phyloP scores from a whole-genome alignment of 2,113 vertebrate genomes.

The Lepidothrix coronata region DNA sequence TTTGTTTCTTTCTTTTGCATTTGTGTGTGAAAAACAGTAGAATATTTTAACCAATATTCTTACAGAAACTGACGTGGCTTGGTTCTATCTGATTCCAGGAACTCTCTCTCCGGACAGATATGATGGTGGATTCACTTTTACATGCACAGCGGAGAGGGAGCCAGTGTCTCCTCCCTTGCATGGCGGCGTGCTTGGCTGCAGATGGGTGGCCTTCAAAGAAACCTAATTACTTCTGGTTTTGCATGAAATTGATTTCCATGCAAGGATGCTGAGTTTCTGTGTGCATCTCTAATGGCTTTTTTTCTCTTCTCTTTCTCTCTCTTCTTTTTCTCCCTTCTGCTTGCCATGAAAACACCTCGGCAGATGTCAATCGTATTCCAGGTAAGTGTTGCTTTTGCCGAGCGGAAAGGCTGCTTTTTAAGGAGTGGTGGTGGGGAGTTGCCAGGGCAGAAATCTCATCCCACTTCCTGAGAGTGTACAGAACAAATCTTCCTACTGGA shows the following conservation, averaged over 20 bases:
- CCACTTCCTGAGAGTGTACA: neutral
- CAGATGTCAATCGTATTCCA: slow-evolving; percentile 91
- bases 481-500: neutral
- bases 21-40: slow-evolving; percentile 53
- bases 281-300: slow-evolving; percentile 72
- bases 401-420: slow-evolving; percentile 6
- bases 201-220: slow-evolving; percentile 56
- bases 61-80: slow-evolving; percentile 70
- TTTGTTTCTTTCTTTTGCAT: slow-evolving; percentile 34
- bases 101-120: slow-evolving; percentile 73
- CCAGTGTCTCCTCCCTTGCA: slow-evolving; percentile 73
- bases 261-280: slow-evolving; percentile 68
- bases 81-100: slow-evolving; percentile 78
- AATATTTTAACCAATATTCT: slow-evolving; percentile 82
- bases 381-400: slow-evolving; percentile 83
- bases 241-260: slow-evolving; percentile 86
- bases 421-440: neutral
- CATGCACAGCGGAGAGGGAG: slow-evolving; percentile 79
- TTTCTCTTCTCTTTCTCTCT: slow-evolving; percentile 68
- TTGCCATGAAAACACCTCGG: slow-evolving; percentile 76
- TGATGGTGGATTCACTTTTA: slow-evolving; percentile 45
- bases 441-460: neutral
- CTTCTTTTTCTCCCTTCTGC: slow-evolving; percentile 64
- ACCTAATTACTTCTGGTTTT: slow-evolving; percentile 65
- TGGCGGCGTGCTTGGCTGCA: slow-evolving; percentile 70